A percentile compares a stretch with the other conserved stretches of the same genome.
Conservation (phyloP, 1,140 invertebrate genomes). For the Caenorhabditis brenneri region DNA sequence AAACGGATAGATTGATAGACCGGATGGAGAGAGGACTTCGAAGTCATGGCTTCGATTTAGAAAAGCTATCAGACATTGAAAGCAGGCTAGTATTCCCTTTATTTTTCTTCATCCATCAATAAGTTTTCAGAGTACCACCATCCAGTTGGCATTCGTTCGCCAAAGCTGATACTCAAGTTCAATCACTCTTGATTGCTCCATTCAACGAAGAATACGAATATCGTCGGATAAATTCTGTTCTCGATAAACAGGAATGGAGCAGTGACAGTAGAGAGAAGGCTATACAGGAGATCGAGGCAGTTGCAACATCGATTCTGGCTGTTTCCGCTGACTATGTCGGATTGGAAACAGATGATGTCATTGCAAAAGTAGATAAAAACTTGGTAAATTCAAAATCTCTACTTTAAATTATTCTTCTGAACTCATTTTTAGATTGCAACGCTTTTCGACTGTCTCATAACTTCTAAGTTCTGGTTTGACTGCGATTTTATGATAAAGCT, state of each 20-base stretch:
- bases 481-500: conserved; percentile 19
- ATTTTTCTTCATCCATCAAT: neutral
- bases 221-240: conserved; percentile 48
- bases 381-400: no score
- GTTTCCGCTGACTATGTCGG: conserved; percentile 40
- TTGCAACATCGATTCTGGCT: conserved; percentile 28
- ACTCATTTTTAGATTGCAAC: neutral
- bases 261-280: neutral
- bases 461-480: conserved; percentile 8
- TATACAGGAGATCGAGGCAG: conserved; percentile 15
- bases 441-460: neutral
- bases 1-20: neutral
- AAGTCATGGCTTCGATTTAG: conserved; percentile 10
- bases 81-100: neutral
- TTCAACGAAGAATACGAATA: conserved; percentile 52
- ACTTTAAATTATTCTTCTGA: no score
- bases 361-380: conserved; percentile 1
- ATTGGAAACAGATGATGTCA: neutral
- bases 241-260: conserved; percentile 51
- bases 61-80: neutral
- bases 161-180: conserved; percentile 49
- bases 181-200: conserved; percentile 56
- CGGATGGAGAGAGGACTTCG: neutral
- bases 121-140: conserved; percentile 57
- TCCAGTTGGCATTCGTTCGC: conserved; percentile 63